phyloP scores from a whole-genome alignment of 2,888 invertebrate species.

The Myopa testacea region DNA sequence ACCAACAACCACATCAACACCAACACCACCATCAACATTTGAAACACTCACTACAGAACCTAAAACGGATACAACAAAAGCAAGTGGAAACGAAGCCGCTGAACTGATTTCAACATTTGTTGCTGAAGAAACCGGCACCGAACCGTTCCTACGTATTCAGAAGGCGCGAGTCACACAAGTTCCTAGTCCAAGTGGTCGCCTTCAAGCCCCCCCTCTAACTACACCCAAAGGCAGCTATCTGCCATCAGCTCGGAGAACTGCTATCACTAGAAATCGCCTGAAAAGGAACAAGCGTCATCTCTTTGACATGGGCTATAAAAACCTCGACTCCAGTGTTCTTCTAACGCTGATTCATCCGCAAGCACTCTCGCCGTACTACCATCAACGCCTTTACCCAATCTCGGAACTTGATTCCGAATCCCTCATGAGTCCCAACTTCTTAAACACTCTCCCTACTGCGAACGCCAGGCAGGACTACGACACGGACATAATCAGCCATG shows the following conservation, averaged over 20 bases:
- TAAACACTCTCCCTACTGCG: conserved; percentile 40
- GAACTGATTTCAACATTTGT: conserved; percentile 60
- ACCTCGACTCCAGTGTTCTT: conserved; percentile 59
- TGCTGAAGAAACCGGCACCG: conserved; percentile 54
- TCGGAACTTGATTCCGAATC: conserved; percentile 10
- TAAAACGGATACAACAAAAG: conserved; percentile 31
- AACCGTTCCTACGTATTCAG: conserved; percentile 59
- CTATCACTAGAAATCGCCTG: conserved; percentile 31
- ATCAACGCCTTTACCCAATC: conserved; percentile 39
- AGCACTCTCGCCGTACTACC: conserved; percentile 44
- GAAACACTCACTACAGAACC: conserved; percentile 41
- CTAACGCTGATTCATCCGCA: conserved; percentile 56
- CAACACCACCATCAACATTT: conserved; percentile 32
- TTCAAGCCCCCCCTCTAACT: conserved; percentile 54
- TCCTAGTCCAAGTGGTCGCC: conserved; percentile 58
- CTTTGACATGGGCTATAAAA: conserved; percentile 56
- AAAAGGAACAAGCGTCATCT: conserved; percentile 57
- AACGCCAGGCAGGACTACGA: conserved; percentile 57
- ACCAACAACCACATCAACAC: conserved; percentile 38
- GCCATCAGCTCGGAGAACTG: conserved; percentile 42
- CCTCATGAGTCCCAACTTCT: conserved; percentile 53
- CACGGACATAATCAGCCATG: conserved; percentile 64
- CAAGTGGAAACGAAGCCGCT: conserved; percentile 53
- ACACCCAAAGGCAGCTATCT: conserved; percentile 45
- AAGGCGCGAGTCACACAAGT: conserved; percentile 56